phyloP scores from a whole-genome alignment of 1,140 invertebrate genomes.

The Drosophila kanapiae region DNA sequence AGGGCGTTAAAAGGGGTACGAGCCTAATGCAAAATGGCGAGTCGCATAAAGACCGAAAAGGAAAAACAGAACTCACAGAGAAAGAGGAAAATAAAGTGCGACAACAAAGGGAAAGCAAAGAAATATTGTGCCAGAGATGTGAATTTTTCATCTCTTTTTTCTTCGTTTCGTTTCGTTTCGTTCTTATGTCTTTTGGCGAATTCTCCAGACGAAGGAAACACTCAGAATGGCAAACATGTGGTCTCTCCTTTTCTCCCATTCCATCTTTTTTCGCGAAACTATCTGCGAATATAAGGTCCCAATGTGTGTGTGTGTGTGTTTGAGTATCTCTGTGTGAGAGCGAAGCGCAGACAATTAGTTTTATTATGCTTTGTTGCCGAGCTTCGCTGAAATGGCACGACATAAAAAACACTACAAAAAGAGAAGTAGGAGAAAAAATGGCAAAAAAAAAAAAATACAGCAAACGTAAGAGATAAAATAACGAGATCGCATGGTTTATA shows the following conservation, averaged over 20 bases:
- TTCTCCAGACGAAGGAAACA: conserved; percentile 61
- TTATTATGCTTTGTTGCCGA: conserved; percentile 84
- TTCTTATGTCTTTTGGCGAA: conserved; percentile 52
- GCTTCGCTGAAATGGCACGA: conserved; percentile 84
- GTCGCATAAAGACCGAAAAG: conserved; percentile 13
- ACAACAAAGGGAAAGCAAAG: conserved; percentile 32
- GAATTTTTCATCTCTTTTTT: conserved; percentile 17
- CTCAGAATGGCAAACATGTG: conserved; percentile 77
- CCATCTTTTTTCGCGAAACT: conserved; percentile 35
- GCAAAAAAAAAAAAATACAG: conserved; percentile 22
- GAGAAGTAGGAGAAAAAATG: conserved; percentile 26
- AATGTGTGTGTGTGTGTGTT: conserved; percentile 23
- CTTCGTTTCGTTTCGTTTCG: neutral
- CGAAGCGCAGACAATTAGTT: conserved; percentile 83
- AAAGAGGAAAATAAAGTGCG: conserved; percentile 62
- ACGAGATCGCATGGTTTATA: conserved; percentile 48
- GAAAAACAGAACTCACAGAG: conserved; percentile 7
- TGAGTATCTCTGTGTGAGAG: conserved; percentile 68
- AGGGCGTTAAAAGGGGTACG: conserved; percentile 1
- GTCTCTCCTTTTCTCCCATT: conserved; percentile 34
- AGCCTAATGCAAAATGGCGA: conserved; percentile 63
- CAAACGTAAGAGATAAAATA: conserved; percentile 59
- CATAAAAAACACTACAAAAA: conserved; percentile 72
- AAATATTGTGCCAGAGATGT: conserved; percentile 38
- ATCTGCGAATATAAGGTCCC: conserved; percentile 19